Base-by-base conservation (phyloP, 2,888 invertebrate genomes). In the Polymixis flavicincta region DNA sequence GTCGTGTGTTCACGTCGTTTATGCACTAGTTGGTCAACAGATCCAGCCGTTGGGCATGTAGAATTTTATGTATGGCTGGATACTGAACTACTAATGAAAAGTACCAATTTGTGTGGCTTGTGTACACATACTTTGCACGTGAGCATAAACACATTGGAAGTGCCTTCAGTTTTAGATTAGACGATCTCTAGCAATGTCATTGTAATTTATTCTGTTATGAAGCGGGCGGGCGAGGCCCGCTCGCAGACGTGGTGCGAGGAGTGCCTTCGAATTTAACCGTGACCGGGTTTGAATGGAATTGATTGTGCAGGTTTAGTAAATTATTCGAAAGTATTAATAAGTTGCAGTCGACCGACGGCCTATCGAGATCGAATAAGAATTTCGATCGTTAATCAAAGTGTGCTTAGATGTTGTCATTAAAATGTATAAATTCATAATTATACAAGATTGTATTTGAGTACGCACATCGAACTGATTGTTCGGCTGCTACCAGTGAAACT, bases 291-390 rank as follows among this genome's bases (percentile, higher is more conserved):
- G 83, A 87, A 90, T 87, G 87, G 86, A 90, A 91, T 90, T 87
- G 85, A 90, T 88, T 82, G 82, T 76, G 80, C 85, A 85, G 88
- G 78, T 86, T 87, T 85, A 87, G 79, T 90, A 90, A 92, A 88
- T 91, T 92, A 91, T 91, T 91, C 80, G 85, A 92, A 92, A 93
- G 93, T 94, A 94, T 94, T 94, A 94, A 90, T 90, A 89, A 87
- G 88, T 90, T 89, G 88, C 88, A 88, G 86, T 88, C 89, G 88
- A 89, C 84, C 88, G 88, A 89, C 85, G 91, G 90, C 90, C 90
- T 91, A 85, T 87, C 86, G 82, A 86, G 86, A 90, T 91, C 89
- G 90, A 92, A 90, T 88, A 87, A 89, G 89, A 84, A 72, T 84
- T 81, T 82, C 78, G 72, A 77, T 84, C 74, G 76, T 82, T 78